A percentile compares a stretch with the other conserved stretches of the same genome.
Evolutionary conservation across 2,113 vertebrate genomes (phyloP).

Genomic region (Microcebus jonahi): DNA sequence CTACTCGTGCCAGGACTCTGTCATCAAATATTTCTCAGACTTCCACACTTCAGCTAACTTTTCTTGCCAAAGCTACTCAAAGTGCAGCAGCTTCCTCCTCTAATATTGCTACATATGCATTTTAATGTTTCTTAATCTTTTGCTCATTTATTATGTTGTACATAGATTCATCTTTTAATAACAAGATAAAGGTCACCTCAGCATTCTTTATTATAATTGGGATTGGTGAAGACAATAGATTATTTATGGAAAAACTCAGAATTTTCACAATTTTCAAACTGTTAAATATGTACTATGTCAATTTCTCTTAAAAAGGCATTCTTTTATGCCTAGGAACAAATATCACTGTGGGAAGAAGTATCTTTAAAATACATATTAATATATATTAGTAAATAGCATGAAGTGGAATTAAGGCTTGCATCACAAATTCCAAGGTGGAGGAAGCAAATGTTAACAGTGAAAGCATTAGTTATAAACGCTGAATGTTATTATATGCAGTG

Average conservation of each 20-base stretch:
- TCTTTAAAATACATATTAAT: neutral
- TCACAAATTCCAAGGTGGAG: neutral
- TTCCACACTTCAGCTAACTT: conserved; percentile 52
- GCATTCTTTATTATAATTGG: neutral
- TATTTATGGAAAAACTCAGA: neutral
- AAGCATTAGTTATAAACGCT: neutral
- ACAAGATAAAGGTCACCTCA: neutral
- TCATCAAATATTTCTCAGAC: conserved; percentile 67
- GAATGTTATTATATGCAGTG: neutral
- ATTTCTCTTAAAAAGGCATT: neutral
- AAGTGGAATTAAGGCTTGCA: neutral
- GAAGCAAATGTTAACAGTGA: neutral
- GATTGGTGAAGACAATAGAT: neutral
- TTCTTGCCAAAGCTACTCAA: conserved; percentile 56
- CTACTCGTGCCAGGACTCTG: conserved; percentile 56
- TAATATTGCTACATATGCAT: neutral
- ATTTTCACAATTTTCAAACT: conserved; percentile 1
- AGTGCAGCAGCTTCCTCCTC: conserved; percentile 16
- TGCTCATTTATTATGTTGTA: neutral
- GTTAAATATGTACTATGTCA: neutral
- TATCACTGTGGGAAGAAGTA: neutral
- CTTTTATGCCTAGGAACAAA: neutral
- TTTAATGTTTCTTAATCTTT: conserved; percentile 13
- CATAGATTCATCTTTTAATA: neutral
- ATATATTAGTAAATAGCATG: neutral